Evolutionary conservation across 2,113 vertebrate species (phyloP).

Genomic region (Brachionichthys hirsutus): DNA sequence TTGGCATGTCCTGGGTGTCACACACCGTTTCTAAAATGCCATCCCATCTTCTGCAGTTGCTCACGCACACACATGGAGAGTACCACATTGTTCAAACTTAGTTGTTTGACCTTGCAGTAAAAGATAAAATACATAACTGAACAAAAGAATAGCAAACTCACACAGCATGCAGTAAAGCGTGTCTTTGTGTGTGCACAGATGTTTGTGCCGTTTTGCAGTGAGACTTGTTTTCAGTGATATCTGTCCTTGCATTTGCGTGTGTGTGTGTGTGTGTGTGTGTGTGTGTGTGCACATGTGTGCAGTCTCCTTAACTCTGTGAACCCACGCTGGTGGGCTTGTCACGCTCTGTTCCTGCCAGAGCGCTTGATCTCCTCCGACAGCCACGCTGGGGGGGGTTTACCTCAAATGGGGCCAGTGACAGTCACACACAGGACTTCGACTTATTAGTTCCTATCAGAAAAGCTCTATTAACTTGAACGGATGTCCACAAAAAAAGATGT

Average conservation of each 20-base stretch:
- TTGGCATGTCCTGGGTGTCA: conserved; percentile 55
- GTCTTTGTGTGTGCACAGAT: conserved; percentile 3
- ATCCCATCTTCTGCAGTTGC: conserved; percentile 35
- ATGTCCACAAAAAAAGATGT: too few relatives aligned
- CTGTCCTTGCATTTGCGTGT: conserved; percentile 10
- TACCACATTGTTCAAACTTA: conserved; percentile 24
- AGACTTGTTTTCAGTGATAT: conserved; percentile 17
- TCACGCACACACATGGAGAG: conserved; percentile 5
- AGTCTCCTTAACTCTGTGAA: conserved; percentile 50
- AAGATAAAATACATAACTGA: neutral
- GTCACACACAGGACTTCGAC: conserved; percentile 4
- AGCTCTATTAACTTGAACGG: too few relatives aligned
- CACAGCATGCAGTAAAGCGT: too few relatives aligned
- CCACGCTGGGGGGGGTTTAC: conserved; percentile 48
- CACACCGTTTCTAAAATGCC: conserved; percentile 51
- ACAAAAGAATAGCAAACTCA: too few relatives aligned
- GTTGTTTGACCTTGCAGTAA: too few relatives aligned
- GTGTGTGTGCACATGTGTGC: conserved; percentile 16
- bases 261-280: conserved; percentile 4
- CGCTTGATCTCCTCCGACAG: conserved; percentile 60
- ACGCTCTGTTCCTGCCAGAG: conserved; percentile 44
- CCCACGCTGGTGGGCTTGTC: conserved; percentile 67
- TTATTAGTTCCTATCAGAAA: too few relatives aligned
- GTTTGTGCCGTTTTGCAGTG: conserved; percentile 19
- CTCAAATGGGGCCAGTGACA: conserved; percentile 39